Percentiles rank a stretch among this genome's conserved stretches.
Conservation (phyloP, 2,113 vertebrate species). For the Raja brachyura region DNA sequence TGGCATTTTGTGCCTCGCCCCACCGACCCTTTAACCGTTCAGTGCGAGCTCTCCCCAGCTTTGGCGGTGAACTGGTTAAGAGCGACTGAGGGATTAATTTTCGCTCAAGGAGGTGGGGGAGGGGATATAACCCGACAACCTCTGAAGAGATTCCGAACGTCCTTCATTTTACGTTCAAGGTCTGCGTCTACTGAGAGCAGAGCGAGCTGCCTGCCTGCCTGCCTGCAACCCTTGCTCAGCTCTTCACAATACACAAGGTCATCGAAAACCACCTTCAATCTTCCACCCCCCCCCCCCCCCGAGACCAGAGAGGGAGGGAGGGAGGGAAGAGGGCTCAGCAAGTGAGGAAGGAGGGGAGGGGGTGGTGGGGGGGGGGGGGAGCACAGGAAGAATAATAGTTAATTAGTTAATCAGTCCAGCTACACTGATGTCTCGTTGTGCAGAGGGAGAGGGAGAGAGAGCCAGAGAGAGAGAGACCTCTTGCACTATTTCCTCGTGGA, state of each 20-base stretch:
- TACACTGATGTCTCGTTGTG: not conserved
- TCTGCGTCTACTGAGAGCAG: slow-evolving; percentile 97
- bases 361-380: no score
- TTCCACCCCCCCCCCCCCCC: slow-evolving; percentile 80
- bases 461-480: not conserved
- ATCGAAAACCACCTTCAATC: slow-evolving; percentile 89
- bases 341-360: not conserved
- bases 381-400: not conserved
- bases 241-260: slow-evolving; percentile 90
- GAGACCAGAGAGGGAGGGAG: slow-evolving; percentile 37
- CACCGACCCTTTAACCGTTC: slow-evolving; percentile 55
- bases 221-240: slow-evolving; percentile 85
- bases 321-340: not conserved
- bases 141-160: slow-evolving; percentile 92
- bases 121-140: slow-evolving; percentile 46
- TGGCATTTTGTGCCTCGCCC: no score
- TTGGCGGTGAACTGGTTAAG: slow-evolving; percentile 80
- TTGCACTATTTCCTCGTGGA: not conserved
- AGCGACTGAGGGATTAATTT: slow-evolving; percentile 79
- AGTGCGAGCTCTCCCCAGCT: slow-evolving; percentile 45
- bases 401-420: not conserved
- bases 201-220: slow-evolving; percentile 95
- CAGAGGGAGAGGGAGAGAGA: not conserved
- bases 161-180: slow-evolving; percentile 88
- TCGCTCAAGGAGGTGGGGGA: slow-evolving; percentile 47